phyloP scores from a whole-genome alignment of 1,140 invertebrate genomes.

The Tribolium madens region DNA sequence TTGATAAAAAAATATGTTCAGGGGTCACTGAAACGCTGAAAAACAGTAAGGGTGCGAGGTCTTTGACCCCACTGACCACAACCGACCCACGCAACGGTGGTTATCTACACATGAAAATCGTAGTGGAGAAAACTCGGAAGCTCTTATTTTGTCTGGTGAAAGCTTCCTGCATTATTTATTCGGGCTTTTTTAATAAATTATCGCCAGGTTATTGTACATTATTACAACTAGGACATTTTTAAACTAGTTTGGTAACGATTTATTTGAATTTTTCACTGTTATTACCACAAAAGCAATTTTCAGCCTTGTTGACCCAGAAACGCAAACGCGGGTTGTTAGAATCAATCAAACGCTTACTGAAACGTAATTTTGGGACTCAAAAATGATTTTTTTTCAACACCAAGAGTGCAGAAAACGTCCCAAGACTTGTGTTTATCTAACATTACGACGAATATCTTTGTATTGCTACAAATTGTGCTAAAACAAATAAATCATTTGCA shows the following conservation, averaged over 20 bases:
- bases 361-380: no score
- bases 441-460: no score
- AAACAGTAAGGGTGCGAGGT: background rate
- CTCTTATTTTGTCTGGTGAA: background rate
- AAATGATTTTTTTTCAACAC: no score
- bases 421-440: no score
- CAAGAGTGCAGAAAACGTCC: no score
- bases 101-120: background rate
- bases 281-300: background rate
- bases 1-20: background rate
- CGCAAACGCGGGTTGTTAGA: background rate
- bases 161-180: slow-evolving; percentile 5
- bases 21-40: background rate
- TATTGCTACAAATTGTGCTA: no score
- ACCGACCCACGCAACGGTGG: slow-evolving; percentile 22
- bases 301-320: background rate
- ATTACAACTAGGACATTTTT: background rate
- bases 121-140: background rate
- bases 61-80: slow-evolving; percentile 29
- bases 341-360: background rate
- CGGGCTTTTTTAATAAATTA: slow-evolving; percentile 10
- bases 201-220: background rate
- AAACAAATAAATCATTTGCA: no score
- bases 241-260: background rate
- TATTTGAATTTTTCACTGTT: background rate